Conservation (phyloP, 1,140 invertebrate species). For the Fopius arisanus region DNA sequence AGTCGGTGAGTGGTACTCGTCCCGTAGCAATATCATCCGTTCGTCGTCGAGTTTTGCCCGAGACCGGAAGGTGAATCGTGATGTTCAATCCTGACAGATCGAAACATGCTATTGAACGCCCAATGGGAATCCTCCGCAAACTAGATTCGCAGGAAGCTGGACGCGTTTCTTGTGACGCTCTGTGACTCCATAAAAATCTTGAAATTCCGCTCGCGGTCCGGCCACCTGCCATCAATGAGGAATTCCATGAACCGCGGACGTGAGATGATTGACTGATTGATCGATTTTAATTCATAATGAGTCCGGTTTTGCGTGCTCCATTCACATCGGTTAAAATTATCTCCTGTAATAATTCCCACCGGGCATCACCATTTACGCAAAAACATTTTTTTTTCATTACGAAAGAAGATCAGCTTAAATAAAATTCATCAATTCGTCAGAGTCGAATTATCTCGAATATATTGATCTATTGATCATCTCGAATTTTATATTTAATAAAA, state of each 20-base stretch:
- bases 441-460: too few species aligned
- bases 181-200: not conserved
- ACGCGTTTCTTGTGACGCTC: not conserved
- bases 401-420: too few species aligned
- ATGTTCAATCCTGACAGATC: not conserved
- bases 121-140: not conserved
- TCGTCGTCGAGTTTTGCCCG: not conserved
- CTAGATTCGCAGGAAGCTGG: constrained; percentile 11
- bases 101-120: not conserved
- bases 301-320: too few species aligned
- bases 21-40: constrained; percentile 7
- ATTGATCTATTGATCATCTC: too few species aligned
- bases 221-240: not conserved
- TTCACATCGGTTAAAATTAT: too few species aligned
- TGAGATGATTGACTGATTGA: not conserved
- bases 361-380: too few species aligned
- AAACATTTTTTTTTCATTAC: too few species aligned
- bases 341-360: too few species aligned
- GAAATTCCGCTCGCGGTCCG: not conserved
- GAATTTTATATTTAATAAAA: too few species aligned
- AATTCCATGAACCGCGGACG: not conserved
- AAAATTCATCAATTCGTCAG: too few species aligned
- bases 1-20: not conserved
- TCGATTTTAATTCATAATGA: not conserved
- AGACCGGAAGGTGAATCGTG: constrained; percentile 15